A percentile compares a stretch with the other conserved stretches of the same genome.
Evolutionary conservation across 1,140 invertebrate genomes (phyloP).

Genomic region (Atta colombica): DNA sequence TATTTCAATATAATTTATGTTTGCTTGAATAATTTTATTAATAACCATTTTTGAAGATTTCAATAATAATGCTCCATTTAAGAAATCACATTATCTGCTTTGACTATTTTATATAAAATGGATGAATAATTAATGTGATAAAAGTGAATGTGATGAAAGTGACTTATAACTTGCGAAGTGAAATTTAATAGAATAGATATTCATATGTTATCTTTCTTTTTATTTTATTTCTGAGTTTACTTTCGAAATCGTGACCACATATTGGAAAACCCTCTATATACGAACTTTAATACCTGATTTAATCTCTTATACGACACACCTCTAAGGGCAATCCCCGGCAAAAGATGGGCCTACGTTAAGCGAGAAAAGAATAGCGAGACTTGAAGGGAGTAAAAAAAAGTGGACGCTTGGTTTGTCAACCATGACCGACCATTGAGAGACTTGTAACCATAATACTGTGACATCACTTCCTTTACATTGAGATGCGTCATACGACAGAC

Average conservation of each 20-base stretch:
- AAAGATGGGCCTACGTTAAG: constrained; percentile 66
- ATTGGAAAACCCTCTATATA: neutral
- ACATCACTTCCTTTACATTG: constrained; percentile 82
- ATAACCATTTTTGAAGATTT: neutral
- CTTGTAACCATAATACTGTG: constrained; percentile 81
- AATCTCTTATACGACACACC: constrained; percentile 41
- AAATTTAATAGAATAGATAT: constrained; percentile 2
- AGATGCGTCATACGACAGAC: constrained; percentile 57
- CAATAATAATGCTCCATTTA: neutral
- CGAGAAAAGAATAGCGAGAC: constrained; percentile 74
- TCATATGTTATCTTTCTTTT: neutral
- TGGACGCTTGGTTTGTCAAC: constrained; percentile 84
- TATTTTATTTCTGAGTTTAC: neutral
- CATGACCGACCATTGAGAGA: constrained; percentile 79
- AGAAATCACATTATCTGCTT: neutral
- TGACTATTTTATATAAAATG: neutral
- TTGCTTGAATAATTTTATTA: neutral
- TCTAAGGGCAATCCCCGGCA: constrained; percentile 34
- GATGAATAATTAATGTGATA: neutral
- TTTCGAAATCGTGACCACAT: constrained; percentile 1
- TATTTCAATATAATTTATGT: neutral
- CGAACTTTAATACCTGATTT: constrained; percentile 2
- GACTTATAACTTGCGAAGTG: neutral
- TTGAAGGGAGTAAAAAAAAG: constrained; percentile 72
- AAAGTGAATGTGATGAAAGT: neutral